phyloP scores from a whole-genome alignment of 2,113 vertebrate species.

The Paraplagusia blochii region DNA sequence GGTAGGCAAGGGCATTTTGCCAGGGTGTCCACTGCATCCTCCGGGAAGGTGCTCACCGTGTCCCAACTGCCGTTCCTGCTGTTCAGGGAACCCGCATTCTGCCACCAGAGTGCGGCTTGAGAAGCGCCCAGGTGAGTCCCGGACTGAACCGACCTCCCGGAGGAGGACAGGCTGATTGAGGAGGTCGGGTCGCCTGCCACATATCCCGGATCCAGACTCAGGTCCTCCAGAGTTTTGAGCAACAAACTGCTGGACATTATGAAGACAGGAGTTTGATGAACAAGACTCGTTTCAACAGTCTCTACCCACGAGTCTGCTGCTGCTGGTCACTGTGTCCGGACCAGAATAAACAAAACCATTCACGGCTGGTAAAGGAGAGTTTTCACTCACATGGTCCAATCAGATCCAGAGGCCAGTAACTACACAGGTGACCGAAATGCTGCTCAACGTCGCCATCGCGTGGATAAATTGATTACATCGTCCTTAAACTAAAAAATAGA shows the following conservation, averaged over 20 bases:
- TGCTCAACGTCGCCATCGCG: too few relatives aligned
- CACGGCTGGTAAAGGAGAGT: too few relatives aligned
- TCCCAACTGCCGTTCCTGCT: constrained; percentile 94
- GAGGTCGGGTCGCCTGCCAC: constrained; percentile 84
- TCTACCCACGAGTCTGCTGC: too few relatives aligned
- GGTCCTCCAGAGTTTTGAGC: constrained; percentile 85
- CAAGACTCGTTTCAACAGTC: too few relatives aligned
- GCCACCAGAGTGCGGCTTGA: constrained; percentile 83
- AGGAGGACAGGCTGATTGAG: constrained; percentile 88
- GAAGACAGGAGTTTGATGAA: not conserved
- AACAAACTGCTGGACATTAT: constrained; percentile 81
- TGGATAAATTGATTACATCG: too few relatives aligned
- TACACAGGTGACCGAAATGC: too few relatives aligned
- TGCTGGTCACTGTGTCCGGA: too few relatives aligned
- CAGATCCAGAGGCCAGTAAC: too few relatives aligned
- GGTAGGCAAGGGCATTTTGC: constrained; percentile 85
- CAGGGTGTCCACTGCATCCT: constrained; percentile 86
- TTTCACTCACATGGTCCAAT: too few relatives aligned
- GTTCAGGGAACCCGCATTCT: constrained; percentile 83
- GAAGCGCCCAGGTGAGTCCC: constrained; percentile 76
- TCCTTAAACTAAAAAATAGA: too few relatives aligned
- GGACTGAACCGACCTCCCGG: constrained; percentile 77
- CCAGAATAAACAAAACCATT: too few relatives aligned
- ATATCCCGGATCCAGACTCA: constrained; percentile 91
- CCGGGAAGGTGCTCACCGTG: constrained; percentile 86